Evolutionary conservation across 2,888 invertebrate genomes (phyloP).

Genomic region (Cheilosia scutellata): DNA sequence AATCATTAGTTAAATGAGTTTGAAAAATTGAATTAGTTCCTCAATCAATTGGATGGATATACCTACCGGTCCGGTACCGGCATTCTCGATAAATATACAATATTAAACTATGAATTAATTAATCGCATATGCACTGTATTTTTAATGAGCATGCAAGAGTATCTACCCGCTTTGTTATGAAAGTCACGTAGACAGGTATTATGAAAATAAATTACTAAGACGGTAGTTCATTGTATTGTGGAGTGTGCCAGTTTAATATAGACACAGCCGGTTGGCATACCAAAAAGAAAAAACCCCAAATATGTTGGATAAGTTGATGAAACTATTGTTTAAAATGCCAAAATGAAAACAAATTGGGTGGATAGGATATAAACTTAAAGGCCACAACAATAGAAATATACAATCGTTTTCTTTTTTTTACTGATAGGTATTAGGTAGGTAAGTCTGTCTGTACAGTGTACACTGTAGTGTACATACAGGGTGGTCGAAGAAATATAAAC

Average conservation of each 20-base stretch:
- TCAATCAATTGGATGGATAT: conserved; percentile 11
- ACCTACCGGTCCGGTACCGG: not conserved
- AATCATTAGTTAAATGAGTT: not conserved
- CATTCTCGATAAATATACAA: not conserved
- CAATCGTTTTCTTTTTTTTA: too few species aligned
- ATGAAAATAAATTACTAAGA: conserved; percentile 55
- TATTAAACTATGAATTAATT: conserved; percentile 52
- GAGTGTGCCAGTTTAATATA: conserved; percentile 59
- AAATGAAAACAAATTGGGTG: not conserved
- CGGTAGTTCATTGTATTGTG: conserved; percentile 63
- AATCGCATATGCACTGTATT: conserved; percentile 41
- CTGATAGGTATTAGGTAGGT: too few species aligned
- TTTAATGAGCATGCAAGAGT: conserved; percentile 20
- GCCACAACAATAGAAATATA: too few species aligned
- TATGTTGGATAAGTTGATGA: conserved; percentile 15
- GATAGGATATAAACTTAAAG: too few species aligned
- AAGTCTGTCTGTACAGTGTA: too few species aligned
- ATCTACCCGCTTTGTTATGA: conserved; percentile 18
- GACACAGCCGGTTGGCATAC: not conserved
- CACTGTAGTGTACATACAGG: too few species aligned
- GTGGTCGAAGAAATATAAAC: too few species aligned
- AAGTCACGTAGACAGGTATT: conserved; percentile 43
- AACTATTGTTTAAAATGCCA: conserved; percentile 30
- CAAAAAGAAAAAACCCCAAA: not conserved
- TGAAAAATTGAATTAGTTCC: conserved; percentile 5